Evolutionary conservation across 2,113 vertebrate genomes (phyloP).

Genomic region (Mormoops blainvillei): DNA sequence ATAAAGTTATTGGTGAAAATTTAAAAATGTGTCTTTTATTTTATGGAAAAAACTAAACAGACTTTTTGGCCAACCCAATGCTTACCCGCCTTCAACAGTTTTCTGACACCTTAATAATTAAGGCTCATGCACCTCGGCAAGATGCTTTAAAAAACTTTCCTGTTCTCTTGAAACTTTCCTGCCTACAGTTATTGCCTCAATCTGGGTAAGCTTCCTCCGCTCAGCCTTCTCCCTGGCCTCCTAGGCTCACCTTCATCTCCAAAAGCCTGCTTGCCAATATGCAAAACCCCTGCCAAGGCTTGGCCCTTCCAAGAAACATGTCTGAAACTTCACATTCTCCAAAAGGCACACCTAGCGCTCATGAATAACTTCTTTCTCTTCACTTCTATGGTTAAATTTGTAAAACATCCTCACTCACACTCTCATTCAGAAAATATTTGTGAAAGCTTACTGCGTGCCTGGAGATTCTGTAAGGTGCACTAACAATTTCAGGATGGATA

Average conservation of each 20-base stretch:
- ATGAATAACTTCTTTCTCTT: slow-evolving; percentile 46
- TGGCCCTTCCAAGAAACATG: neutral
- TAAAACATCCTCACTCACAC: neutral
- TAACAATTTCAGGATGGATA: neutral
- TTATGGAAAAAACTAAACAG: no score
- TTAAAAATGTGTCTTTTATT: no score
- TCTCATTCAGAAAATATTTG: neutral
- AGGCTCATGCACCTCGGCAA: neutral
- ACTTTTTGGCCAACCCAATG: no score
- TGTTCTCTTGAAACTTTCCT: neutral
- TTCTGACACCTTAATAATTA: neutral
- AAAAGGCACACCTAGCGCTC: neutral
- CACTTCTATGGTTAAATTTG: neutral
- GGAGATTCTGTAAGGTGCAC: neutral
- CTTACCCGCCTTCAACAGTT: neutral
- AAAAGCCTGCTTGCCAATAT: neutral
- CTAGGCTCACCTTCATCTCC: neutral
- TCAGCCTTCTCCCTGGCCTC: neutral
- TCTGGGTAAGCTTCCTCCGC: neutral
- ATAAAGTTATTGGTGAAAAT: no score
- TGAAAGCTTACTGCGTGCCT: neutral
- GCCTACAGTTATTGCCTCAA: neutral
- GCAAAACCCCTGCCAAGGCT: neutral
- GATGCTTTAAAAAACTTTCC: neutral
- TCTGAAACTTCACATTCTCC: neutral